Base-by-base conservation (phyloP, 2,797 vertebrate species). In the Mus spretus region DNA sequence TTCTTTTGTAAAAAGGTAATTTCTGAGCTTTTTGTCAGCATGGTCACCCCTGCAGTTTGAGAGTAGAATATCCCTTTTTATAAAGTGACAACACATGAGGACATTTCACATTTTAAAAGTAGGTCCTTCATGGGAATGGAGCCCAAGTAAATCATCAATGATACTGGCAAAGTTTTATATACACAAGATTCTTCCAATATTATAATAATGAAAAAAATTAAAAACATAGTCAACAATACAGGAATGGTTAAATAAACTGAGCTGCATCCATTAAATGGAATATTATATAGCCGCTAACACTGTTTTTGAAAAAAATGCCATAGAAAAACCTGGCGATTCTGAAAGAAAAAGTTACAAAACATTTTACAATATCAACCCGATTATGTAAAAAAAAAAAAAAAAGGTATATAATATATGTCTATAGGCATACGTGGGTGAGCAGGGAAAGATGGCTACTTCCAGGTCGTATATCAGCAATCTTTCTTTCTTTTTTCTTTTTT, bases 81-180 rank as follows among this genome's bases (percentile, higher is more conserved):
- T 91, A 95, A 91, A 83, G 47, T 94, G 97, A 97, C 97, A 93
- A 72, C 1, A 12, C 40, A 92, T 22, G 82, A 47, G 11, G 28
- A 95, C 75, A 80, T 78, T 98, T 98, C 97, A 98, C 97, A 94
- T 94, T 90, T 3, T 63, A 78, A 95, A 85, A 96, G 86, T 93
- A 87, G 94, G 89, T 97, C 96, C 97, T 98, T 98, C 97, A 97
- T 91, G 86, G 94, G 79, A 97, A 91, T 79, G 95, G 47, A 20
- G 74, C 59, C 89, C 95, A 95, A 87, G 96, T 95, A 95, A 96
- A 94, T 91, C 95, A 93, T 93, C 90, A 94, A 95, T 95, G 93
- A 93, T 67, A 96, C 67, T 87, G 82, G 93, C 89, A 97, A 96
- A 55, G 67, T 90, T 96, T 91, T 97, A 97, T 97, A 81, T 95